phyloP scores from a whole-genome alignment of 1,140 invertebrate species.

The Drosophila nigrodunni region DNA sequence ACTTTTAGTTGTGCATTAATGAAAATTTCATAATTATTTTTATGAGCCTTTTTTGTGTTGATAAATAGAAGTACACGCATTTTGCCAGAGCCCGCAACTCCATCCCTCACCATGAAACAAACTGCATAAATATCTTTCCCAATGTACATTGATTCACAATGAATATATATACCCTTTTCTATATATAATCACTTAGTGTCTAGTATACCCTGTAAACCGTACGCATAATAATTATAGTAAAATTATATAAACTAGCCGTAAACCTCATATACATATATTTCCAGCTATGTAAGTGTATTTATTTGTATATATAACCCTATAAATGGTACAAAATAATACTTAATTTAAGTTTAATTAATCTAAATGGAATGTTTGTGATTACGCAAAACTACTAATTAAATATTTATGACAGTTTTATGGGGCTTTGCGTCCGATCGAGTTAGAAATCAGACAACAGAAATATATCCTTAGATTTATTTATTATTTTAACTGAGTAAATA shows the following conservation, averaged over 20 bases:
- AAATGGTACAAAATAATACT: background rate
- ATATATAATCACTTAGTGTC: slow-evolving; percentile 15
- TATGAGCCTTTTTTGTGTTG: slow-evolving; percentile 29
- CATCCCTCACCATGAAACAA: slow-evolving; percentile 1
- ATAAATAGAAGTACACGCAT: slow-evolving; percentile 40
- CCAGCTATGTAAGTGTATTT: slow-evolving; percentile 8
- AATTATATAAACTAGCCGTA: background rate
- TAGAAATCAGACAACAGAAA: too few species aligned
- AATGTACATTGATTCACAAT: slow-evolving; percentile 38
- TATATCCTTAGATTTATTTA: too few species aligned
- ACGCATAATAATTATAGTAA: slow-evolving; percentile 10
- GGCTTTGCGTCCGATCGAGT: background rate
- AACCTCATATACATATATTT: background rate
- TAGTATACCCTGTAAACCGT: slow-evolving; percentile 29
- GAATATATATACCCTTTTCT: background rate
- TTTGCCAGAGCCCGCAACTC: slow-evolving; percentile 19
- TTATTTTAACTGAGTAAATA: too few species aligned
- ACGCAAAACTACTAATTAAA: too few species aligned
- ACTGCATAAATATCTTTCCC: slow-evolving; percentile 5
- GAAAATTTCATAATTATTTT: slow-evolving; percentile 50
- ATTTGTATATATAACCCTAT: slow-evolving; percentile 8
- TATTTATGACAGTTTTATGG: too few species aligned
- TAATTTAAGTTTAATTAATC: slow-evolving; percentile 1
- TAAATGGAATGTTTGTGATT: background rate
- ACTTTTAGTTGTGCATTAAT: slow-evolving; percentile 39